Evolutionary conservation across 2,113 vertebrate genomes (phyloP).

Genomic region (Sorex araneus): DNA sequence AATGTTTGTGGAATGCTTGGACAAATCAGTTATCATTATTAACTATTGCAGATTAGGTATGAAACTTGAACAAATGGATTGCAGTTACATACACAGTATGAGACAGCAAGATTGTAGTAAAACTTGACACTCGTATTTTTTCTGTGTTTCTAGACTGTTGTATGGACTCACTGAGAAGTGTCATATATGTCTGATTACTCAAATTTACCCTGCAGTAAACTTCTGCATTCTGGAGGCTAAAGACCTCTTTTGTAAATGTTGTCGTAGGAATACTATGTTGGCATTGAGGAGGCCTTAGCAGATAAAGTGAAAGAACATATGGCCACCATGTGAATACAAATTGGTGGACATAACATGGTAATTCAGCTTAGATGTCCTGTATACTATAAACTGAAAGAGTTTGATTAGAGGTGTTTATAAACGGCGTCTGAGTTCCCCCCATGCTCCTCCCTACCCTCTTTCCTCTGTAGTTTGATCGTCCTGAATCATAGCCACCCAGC

Average conservation of each 20-base stretch:
- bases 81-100: constrained; percentile 42
- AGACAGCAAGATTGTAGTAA: constrained; percentile 13
- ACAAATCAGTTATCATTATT: constrained; percentile 67
- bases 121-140: constrained; percentile 10
- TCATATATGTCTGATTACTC: constrained; percentile 75
- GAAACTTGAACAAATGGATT: constrained; percentile 23
- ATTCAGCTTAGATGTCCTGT: constrained; percentile 88
- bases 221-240: constrained; percentile 87
- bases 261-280: constrained; percentile 82
- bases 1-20: constrained; percentile 62
- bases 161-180: constrained; percentile 58
- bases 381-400: constrained; percentile 88
- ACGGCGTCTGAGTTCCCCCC: constrained; percentile 84
- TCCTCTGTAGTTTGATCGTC: constrained; percentile 77
- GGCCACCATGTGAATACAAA: constrained; percentile 90
- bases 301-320: constrained; percentile 88
- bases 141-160: constrained; percentile 70
- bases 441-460: constrained; percentile 27
- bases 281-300: constrained; percentile 85
- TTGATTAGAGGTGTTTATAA: constrained; percentile 90
- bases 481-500: constrained; percentile 86
- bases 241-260: constrained; percentile 83
- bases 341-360: constrained; percentile 87
- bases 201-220: constrained; percentile 85
- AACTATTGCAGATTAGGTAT: constrained; percentile 53